phyloP scores from a whole-genome alignment of 2,797 vertebrate species.

The Sebastiscus albofasciatus region DNA sequence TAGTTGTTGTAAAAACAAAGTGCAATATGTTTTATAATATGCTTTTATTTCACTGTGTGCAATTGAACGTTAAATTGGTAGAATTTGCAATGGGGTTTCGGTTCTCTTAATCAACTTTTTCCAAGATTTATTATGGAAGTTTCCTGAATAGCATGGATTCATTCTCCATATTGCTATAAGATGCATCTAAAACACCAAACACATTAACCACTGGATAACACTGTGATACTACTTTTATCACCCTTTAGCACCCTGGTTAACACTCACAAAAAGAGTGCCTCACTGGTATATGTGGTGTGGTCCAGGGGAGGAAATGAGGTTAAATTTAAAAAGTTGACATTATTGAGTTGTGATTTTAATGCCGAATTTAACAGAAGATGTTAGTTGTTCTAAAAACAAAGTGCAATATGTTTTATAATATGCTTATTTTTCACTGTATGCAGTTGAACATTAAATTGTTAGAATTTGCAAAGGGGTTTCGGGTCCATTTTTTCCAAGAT shows the following conservation, averaged over 20 bases:
- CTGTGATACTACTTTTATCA: neutral
- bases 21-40: fast-evolving
- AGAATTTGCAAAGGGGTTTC: neutral
- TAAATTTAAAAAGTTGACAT: neutral
- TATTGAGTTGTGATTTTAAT: neutral
- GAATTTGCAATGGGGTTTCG: neutral
- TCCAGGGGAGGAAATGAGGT: neutral
- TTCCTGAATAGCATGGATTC: fast-evolving
- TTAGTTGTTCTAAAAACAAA: fast-evolving
- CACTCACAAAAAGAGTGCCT: neutral
- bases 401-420: fast-evolving
- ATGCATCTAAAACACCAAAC: neutral
- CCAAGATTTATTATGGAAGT: neutral
- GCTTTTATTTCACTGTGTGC: neutral
- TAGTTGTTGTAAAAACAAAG: fast-evolving
- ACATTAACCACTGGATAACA: neutral
- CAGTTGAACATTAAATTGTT: fast-evolving
- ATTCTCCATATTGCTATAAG: fast-evolving
- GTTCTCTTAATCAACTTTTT: neutral
- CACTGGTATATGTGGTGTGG: neutral
- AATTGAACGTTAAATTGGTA: neutral
- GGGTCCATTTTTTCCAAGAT: neutral
- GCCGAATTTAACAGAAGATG: neutral
- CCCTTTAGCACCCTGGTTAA: neutral
- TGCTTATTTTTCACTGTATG: neutral